Conservation (phyloP, 2,113 vertebrate species). For the Anhinga anhinga region DNA sequence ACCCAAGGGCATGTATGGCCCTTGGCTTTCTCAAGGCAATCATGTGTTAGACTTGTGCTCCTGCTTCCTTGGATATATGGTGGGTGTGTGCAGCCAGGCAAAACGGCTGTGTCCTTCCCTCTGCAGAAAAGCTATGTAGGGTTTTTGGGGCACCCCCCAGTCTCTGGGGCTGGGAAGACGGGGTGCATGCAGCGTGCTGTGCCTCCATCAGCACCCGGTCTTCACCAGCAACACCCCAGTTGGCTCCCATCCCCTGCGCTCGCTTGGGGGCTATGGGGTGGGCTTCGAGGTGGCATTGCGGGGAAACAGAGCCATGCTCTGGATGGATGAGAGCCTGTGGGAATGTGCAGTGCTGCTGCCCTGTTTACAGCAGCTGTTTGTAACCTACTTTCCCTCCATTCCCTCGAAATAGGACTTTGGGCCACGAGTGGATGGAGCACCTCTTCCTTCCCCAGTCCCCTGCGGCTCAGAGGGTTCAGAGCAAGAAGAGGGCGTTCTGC, state of each 20-base stretch:
- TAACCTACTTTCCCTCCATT: not conserved
- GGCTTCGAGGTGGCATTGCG: not conserved
- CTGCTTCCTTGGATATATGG: not conserved
- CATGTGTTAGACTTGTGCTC: not conserved
- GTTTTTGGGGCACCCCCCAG: not conserved
- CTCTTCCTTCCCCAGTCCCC: not conserved
- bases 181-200: not conserved
- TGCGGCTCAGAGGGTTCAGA: not conserved
- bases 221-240: not conserved
- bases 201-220: not conserved
- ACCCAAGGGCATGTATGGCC: accelerated
- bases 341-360: not conserved
- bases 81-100: not conserved
- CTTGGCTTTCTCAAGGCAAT: not conserved
- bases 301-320: not conserved
- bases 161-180: not conserved
- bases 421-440: not conserved
- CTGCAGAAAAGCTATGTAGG: not conserved
- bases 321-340: not conserved
- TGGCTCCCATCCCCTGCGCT: not conserved
- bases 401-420: not conserved
- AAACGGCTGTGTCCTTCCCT: not conserved
- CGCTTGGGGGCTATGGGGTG: not conserved
- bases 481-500: not conserved
- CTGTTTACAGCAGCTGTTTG: not conserved